Percentiles rank a stretch among this genome's conserved stretches.
Conservation (phyloP, 2,888 invertebrate species). For the Luperina testacea region DNA sequence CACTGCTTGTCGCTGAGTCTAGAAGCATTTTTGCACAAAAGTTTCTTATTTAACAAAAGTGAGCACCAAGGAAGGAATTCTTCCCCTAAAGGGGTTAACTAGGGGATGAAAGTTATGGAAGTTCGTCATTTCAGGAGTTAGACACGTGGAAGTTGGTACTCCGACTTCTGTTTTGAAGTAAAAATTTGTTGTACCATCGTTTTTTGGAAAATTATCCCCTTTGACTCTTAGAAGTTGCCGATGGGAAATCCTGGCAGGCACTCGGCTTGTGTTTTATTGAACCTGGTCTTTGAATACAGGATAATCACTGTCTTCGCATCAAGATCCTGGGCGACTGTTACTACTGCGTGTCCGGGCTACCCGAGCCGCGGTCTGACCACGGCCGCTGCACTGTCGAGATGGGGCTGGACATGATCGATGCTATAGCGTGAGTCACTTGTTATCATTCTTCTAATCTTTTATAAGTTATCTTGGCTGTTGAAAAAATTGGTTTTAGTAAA, state of each 20-base stretch:
- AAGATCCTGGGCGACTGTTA: conserved; percentile 98
- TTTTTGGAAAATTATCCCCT: neutral
- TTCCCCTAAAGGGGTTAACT: neutral
- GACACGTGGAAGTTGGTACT: neutral
- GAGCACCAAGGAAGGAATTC: neutral
- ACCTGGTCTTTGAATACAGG: conserved; percentile 84
- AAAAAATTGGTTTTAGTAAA: neutral
- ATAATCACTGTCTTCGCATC: conserved; percentile 95
- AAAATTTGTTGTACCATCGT: neutral
- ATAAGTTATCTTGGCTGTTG: neutral
- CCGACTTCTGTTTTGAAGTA: neutral
- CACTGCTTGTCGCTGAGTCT: neutral
- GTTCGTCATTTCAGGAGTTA: neutral
- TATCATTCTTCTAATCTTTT: neutral
- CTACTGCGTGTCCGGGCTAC: conserved; percentile 97
- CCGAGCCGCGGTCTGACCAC: conserved; percentile 97
- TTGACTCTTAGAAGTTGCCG: neutral
- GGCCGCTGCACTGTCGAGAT: conserved; percentile 97
- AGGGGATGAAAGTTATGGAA: neutral
- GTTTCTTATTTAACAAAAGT: neutral
- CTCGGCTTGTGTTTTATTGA: neutral
- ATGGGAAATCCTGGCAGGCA: neutral
- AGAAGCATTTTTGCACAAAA: neutral
- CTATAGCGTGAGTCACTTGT: conserved; percentile 92
- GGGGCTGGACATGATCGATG: conserved; percentile 96